These are phyloP conservation scores for Campaea margaritaria DNA, from an alignment of 2,888 invertebrate genomes.

Conservation along the genomic window DNA sequence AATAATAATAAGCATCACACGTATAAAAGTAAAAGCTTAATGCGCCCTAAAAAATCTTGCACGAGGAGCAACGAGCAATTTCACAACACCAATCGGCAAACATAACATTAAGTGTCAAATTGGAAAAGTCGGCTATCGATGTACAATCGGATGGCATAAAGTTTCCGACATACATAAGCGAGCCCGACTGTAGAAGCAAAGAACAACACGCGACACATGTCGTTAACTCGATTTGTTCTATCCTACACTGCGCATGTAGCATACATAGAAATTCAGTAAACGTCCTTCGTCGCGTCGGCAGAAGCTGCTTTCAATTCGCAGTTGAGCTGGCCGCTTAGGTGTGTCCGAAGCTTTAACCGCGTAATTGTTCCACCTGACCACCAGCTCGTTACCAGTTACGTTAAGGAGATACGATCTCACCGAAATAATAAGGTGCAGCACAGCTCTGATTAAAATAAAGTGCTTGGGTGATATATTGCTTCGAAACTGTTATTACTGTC, in stretches of 20 bases:
- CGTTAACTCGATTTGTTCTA: background rate
- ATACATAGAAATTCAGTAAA: no score
- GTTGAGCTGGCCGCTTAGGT: slow-evolving; percentile 7
- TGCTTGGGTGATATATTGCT: slow-evolving; percentile 38
- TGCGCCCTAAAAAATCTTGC: background rate
- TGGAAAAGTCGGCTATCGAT: slow-evolving; percentile 47
- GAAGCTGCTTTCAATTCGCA: background rate
- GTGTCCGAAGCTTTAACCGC: slow-evolving; percentile 27
- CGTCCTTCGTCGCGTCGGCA: background rate
- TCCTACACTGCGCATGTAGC: no score
- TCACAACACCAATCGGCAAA: slow-evolving; percentile 1
- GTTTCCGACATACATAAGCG: slow-evolving; percentile 8
- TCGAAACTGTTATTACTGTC: slow-evolving; percentile 41
- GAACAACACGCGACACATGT: background rate
- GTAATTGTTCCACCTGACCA: slow-evolving; percentile 44
- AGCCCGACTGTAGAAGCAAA: slow-evolving; percentile 7
- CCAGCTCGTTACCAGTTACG: slow-evolving; percentile 45
- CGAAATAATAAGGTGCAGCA: slow-evolving; percentile 31
- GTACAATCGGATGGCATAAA: slow-evolving; percentile 21
- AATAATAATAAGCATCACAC: background rate
- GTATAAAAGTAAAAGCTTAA: background rate
- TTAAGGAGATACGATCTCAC: slow-evolving; percentile 41
- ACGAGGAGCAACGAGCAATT: background rate
- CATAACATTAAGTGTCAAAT: slow-evolving; percentile 28
- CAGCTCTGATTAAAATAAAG: slow-evolving; percentile 39